Base-by-base conservation (phyloP, 2,888 invertebrate genomes). In the Temnothorax ravouxi region DNA sequence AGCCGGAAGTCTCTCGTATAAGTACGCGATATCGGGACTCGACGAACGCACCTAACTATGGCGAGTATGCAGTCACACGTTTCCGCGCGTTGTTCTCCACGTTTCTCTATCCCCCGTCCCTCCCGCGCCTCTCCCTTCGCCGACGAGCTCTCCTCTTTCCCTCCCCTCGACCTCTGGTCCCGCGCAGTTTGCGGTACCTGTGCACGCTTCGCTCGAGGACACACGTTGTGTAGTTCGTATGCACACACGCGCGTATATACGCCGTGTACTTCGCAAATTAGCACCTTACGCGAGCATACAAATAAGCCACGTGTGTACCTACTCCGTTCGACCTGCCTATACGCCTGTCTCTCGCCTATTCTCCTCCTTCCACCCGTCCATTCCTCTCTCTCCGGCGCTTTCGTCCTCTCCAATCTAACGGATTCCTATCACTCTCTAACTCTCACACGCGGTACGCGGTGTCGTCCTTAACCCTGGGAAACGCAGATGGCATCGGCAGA, bases 221-320 rank as follows among this genome's bases (percentile, higher is more conserved):
- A 83, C 66, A 71, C 85, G 47, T 81, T 71, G 76, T 71, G 76
- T 52, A 76, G 50, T 64, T 75, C 85, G 85, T 82, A 83, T 86
- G 85, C 71, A 80, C 80, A 82, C 66, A 62, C 75, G 71, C 77
- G 77, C 66, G 72, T 84, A 76, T 67, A 83, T 79, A 83, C 74
- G 86, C 79, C 85, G 88, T 85, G 90, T 87, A 90, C 88, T 88
- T 90, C 84, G 88, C 90, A 91, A 90, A 90, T 91, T 90, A 91
- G 89, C 91, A 88, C 89, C 89, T 90, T 87, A 84, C 89, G 86
- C 83, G 88, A 88, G 88, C 90, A 86, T 88, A 89, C 88, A 90
- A 89, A 89, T 88, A 90, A 90, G 89, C 85, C 83, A 76, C 84
- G 80, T 83, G 79, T 79, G 88, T 86, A 83, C 71, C 83, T 66